These are phyloP conservation scores for Nothocercus nigrocapillus DNA, from an alignment of 2,113 vertebrate species.

Conservation along the genomic window DNA sequence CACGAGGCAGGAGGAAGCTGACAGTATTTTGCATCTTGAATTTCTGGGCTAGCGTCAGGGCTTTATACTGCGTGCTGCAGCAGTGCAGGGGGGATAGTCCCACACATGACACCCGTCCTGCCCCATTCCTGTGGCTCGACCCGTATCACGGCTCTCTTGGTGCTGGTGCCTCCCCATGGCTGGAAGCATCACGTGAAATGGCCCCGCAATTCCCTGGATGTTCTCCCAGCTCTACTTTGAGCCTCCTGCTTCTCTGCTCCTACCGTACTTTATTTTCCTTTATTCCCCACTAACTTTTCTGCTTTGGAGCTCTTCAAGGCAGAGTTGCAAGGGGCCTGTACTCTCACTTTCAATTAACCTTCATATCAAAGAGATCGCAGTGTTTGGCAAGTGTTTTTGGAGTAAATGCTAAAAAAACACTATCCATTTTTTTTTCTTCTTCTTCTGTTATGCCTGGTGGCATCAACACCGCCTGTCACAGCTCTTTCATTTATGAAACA, in stretches of 20 bases:
- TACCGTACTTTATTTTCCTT: neutral
- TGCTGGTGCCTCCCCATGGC: neutral
- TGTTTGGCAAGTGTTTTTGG: constrained; percentile 50
- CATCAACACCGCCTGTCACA: constrained; percentile 61
- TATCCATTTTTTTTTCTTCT: neutral
- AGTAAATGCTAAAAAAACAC: constrained; percentile 43
- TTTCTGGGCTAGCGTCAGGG: neutral
- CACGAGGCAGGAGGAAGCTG: neutral
- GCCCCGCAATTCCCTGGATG: neutral
- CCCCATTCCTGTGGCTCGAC: neutral
- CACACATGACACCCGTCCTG: fast-evolving
- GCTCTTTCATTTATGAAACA: constrained; percentile 52
- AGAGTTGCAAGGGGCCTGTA: neutral
- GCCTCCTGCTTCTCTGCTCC: neutral
- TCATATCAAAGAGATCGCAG: constrained; percentile 48
- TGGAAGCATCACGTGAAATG: fast-evolving
- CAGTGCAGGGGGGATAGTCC: fast-evolving
- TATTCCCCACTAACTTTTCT: neutral
- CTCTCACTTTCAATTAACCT: constrained; percentile 71
- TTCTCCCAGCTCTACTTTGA: neutral
- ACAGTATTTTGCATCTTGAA: fast-evolving
- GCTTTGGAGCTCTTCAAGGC: constrained; percentile 27
- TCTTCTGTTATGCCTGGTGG: constrained; percentile 72
- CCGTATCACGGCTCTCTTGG: no score
- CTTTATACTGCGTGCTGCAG: fast-evolving